These are phyloP conservation scores for Calliphora vicina DNA, from an alignment of 1,140 invertebrate species.

Conservation along the genomic window DNA sequence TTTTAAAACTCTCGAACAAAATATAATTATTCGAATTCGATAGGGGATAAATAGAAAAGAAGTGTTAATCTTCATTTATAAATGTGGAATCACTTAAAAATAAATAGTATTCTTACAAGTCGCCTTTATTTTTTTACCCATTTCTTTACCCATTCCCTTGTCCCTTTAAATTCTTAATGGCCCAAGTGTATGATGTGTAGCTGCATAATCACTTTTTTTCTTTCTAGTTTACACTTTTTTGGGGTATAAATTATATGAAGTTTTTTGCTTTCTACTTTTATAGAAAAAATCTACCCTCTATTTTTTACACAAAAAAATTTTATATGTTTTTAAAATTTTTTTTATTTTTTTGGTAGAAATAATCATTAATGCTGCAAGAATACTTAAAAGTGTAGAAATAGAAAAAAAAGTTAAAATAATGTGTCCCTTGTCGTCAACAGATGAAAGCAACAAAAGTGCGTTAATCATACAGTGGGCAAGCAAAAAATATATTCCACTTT, in stretches of 20 bases:
- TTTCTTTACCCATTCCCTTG: not conserved
- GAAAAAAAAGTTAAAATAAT: conserved; percentile 34
- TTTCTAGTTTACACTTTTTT: not conserved
- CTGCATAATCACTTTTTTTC: conserved; percentile 28
- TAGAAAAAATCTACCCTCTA: conserved; percentile 11
- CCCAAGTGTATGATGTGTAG: conserved; percentile 6
- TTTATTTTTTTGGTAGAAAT: not conserved
- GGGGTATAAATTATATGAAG: conserved; percentile 16
- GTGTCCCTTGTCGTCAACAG: conserved; percentile 33
- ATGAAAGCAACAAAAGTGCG: not conserved
- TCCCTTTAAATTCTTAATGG: not conserved
- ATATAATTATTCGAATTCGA: too few relatives aligned
- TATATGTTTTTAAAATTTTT: conserved; percentile 8
- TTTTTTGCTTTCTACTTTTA: not conserved
- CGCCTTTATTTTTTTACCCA: too few relatives aligned
- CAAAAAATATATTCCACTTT: too few relatives aligned
- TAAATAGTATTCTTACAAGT: too few relatives aligned
- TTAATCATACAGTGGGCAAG: too few relatives aligned
- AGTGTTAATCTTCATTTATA: too few relatives aligned
- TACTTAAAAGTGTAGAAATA: not conserved
- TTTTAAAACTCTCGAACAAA: too few relatives aligned
- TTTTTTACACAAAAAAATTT: not conserved
- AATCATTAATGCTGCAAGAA: conserved; percentile 23
- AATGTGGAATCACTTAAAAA: too few relatives aligned
- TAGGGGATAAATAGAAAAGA: too few relatives aligned